Conservation (phyloP, 2,797 vertebrate genomes). For the Darevskia mixta region DNA sequence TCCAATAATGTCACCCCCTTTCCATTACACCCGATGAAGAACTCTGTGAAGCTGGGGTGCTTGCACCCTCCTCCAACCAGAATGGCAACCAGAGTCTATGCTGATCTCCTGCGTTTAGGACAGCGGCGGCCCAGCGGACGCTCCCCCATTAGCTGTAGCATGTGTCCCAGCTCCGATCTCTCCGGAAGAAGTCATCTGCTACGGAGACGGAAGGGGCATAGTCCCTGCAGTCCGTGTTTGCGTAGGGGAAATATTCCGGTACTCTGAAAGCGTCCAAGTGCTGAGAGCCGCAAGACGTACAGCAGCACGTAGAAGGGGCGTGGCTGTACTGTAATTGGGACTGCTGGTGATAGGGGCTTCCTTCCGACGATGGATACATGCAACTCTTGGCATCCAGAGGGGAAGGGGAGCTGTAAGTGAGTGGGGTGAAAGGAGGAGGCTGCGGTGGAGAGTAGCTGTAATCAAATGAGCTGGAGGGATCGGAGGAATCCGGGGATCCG, state of each 20-base stretch:
- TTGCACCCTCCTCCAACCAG: neutral
- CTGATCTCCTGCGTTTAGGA: neutral
- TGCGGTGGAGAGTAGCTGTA: slow-evolving; percentile 87
- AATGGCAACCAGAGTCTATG: neutral
- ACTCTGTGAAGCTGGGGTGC: neutral
- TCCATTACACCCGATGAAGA: neutral
- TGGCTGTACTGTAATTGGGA: slow-evolving; percentile 73
- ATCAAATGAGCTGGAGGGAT: slow-evolving; percentile 82
- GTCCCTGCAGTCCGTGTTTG: slow-evolving; percentile 81
- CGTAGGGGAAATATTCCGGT: slow-evolving; percentile 76
- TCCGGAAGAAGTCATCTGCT: slow-evolving; percentile 82
- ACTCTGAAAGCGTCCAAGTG: slow-evolving; percentile 70
- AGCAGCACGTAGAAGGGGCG: slow-evolving; percentile 76
- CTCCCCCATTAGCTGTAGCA: slow-evolving; percentile 85
- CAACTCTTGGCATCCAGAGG: slow-evolving; percentile 80
- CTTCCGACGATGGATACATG: slow-evolving; percentile 71
- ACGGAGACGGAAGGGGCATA: slow-evolving; percentile 58
- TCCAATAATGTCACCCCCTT: neutral
- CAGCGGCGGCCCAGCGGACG: rapidly evolving
- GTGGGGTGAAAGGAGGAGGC: slow-evolving; percentile 82
- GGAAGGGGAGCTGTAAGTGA: slow-evolving; percentile 83
- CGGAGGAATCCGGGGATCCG: slow-evolving; percentile 82
- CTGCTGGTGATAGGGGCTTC: slow-evolving; percentile 69
- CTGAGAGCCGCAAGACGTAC: slow-evolving; percentile 73
- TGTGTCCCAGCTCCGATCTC: slow-evolving; percentile 85